These are phyloP conservation scores for Melinaea menophilus DNA, from an alignment of 2,888 invertebrate species.

Conservation along the genomic window DNA sequence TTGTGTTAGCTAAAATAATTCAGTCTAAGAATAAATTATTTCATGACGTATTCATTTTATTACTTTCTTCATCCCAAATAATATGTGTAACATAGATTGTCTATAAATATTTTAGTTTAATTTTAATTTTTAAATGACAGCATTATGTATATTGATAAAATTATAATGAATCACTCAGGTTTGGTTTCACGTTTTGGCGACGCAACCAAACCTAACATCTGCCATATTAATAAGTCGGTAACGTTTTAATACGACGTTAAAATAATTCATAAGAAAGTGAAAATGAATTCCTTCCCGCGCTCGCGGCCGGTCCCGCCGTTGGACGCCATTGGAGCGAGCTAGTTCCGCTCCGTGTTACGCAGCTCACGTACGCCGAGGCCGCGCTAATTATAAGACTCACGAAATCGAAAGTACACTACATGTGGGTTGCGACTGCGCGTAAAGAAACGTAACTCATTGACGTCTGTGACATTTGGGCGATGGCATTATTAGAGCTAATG, in stretches of 20 bases:
- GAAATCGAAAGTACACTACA: constrained; percentile 71
- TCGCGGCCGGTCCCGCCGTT: constrained; percentile 38
- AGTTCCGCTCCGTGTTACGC: constrained; percentile 70
- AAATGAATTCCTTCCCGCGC: constrained; percentile 52
- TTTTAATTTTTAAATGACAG: too few relatives aligned
- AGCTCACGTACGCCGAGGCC: constrained; percentile 66
- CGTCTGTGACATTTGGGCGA: constrained; percentile 22
- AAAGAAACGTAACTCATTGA: constrained; percentile 48
- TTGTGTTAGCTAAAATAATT: too few relatives aligned
- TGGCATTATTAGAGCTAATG: constrained; percentile 7
- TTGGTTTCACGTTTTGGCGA: not conserved
- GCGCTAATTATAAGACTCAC: constrained; percentile 72
- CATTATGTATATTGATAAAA: too few relatives aligned
- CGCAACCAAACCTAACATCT: not conserved
- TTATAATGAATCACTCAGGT: too few relatives aligned
- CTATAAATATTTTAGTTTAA: too few relatives aligned
- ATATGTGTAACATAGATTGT: too few relatives aligned
- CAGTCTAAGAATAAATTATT: too few relatives aligned
- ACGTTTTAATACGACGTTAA: constrained; percentile 19
- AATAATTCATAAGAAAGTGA: constrained; percentile 72
- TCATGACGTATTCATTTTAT: too few relatives aligned
- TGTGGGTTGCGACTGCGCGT: constrained; percentile 53
- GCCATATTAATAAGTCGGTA: constrained; percentile 11
- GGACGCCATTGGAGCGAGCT: constrained; percentile 45
- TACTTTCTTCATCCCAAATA: too few relatives aligned